A percentile compares a stretch with the other conserved stretches of the same genome.
phyloP scores from a whole-genome alignment of 1,140 invertebrate genomes.

The Brachionus sp. region DNA sequence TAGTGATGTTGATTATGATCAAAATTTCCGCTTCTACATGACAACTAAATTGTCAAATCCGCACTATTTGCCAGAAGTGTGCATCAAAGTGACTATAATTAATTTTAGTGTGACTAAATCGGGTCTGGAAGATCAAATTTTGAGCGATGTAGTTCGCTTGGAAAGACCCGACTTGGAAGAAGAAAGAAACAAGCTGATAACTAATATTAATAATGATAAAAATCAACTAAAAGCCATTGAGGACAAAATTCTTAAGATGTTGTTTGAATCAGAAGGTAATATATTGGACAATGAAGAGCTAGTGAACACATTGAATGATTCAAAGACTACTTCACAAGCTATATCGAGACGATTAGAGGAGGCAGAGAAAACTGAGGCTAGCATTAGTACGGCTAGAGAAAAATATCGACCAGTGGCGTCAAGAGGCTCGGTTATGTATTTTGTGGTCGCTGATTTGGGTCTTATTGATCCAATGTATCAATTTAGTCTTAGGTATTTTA shows the following conservation, averaged over 20 bases:
- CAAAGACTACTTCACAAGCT: conserved; percentile 65
- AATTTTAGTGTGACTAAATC: conserved; percentile 60
- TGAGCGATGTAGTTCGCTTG: conserved; percentile 58
- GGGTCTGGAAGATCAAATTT: conserved; percentile 63
- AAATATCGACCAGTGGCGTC: conserved; percentile 58
- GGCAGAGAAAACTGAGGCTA: conserved; percentile 70
- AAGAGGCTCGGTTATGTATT: conserved; percentile 60
- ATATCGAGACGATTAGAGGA: conserved; percentile 75
- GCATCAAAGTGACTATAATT: conserved; percentile 60
- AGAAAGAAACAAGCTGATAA: conserved; percentile 39
- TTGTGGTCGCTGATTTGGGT: conserved; percentile 60
- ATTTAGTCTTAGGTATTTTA: conserved; percentile 80
- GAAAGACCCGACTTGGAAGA: conserved; percentile 45
- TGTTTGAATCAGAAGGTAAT: conserved; percentile 46
- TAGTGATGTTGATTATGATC: conserved; percentile 57
- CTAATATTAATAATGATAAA: conserved; percentile 52
- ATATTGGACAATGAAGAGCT: conserved; percentile 46
- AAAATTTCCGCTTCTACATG: conserved; percentile 59
- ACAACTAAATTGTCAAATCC: conserved; percentile 61
- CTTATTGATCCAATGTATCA: conserved; percentile 61
- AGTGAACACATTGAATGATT: conserved; percentile 60
- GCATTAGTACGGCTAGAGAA: conserved; percentile 45
- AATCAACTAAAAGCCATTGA: conserved; percentile 45
- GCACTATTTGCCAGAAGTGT: conserved; percentile 59
- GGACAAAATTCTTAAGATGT: conserved; percentile 43